Evolutionary conservation across 2,888 invertebrate genomes (phyloP).

Genomic region (Cetonia aurata): DNA sequence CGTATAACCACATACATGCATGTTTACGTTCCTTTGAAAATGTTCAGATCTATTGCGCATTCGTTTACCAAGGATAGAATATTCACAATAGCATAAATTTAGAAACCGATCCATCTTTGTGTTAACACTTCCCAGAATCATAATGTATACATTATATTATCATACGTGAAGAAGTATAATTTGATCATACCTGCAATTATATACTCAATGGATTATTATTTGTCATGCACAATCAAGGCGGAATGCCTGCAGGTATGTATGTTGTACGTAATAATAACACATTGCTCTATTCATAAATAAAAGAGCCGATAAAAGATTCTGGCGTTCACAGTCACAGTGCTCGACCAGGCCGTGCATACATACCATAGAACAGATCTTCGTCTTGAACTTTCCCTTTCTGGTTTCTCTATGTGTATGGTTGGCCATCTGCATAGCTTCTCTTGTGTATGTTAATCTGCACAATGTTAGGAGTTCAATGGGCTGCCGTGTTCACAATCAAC

Average conservation of each 20-base stretch:
- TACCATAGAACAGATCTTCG: conserved; percentile 30
- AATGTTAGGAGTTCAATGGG: conserved; percentile 56
- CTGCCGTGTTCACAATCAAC: conserved; percentile 55
- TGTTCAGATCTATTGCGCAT: not conserved
- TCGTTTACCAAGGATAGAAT: conserved; percentile 8
- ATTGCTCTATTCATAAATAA: conserved; percentile 29
- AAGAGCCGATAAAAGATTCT: conserved; percentile 36
- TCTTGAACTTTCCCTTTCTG: conserved; percentile 36
- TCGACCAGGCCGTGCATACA: conserved; percentile 7
- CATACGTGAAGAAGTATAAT: conserved; percentile 31
- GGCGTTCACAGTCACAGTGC: conserved; percentile 21
- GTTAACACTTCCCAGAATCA: conserved; percentile 22
- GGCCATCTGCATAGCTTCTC: conserved; percentile 43
- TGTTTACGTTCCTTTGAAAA: not conserved
- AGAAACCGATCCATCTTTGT: conserved; percentile 11
- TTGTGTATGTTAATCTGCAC: conserved; percentile 53
- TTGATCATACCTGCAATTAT: conserved; percentile 31
- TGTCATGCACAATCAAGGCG: conserved; percentile 23
- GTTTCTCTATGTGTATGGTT: conserved; percentile 32
- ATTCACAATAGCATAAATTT: conserved; percentile 23
- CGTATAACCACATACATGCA: not conserved
- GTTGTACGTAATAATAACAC: too few species aligned
- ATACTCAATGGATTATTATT: conserved; percentile 37
- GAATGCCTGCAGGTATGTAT: conserved; percentile 25
- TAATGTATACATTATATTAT: conserved; percentile 6